Evolutionary conservation across 2,113 vertebrate genomes (phyloP).

Genomic region (Odocoileus hemionus): DNA sequence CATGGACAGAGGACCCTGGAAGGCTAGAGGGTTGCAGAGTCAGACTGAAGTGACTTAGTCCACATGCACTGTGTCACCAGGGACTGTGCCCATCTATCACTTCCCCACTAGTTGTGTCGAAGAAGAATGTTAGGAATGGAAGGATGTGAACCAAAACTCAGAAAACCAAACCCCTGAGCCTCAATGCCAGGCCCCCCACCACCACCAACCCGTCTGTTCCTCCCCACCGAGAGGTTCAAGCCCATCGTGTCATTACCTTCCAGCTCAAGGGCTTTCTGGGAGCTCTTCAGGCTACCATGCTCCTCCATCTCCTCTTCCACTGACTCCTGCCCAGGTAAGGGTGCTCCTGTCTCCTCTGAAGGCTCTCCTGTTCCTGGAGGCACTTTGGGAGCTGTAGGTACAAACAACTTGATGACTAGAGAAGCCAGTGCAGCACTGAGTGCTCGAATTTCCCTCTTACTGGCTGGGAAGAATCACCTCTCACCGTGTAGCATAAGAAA

Average conservation of each 20-base stretch:
- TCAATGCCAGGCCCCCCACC: neutral
- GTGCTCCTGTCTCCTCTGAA: conserved; percentile 12
- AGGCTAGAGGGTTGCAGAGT: neutral
- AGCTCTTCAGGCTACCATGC: conserved; percentile 25
- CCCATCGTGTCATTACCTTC: conserved; percentile 69
- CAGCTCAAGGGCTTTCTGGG: conserved; percentile 51
- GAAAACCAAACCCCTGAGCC: neutral
- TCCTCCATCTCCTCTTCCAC: conserved; percentile 41
- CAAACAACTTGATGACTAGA: conserved; percentile 12
- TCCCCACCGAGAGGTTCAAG: neutral
- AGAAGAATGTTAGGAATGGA: neutral
- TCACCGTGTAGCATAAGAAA: neutral
- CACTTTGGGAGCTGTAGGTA: conserved; percentile 37
- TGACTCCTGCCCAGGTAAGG: conserved; percentile 48
- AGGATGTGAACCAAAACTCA: neutral
- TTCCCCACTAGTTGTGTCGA: neutral
- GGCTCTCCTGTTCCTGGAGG: conserved; percentile 22
- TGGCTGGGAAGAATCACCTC: neutral
- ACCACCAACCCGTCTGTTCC: neutral
- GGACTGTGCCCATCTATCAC: neutral
- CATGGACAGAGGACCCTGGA: neutral
- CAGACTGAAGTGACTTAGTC: neutral
- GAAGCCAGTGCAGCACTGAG: neutral
- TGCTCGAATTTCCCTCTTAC: neutral
- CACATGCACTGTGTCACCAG: neutral